Base-by-base conservation (phyloP, 2,797 vertebrate species). In the Thripadectes ignobilis region DNA sequence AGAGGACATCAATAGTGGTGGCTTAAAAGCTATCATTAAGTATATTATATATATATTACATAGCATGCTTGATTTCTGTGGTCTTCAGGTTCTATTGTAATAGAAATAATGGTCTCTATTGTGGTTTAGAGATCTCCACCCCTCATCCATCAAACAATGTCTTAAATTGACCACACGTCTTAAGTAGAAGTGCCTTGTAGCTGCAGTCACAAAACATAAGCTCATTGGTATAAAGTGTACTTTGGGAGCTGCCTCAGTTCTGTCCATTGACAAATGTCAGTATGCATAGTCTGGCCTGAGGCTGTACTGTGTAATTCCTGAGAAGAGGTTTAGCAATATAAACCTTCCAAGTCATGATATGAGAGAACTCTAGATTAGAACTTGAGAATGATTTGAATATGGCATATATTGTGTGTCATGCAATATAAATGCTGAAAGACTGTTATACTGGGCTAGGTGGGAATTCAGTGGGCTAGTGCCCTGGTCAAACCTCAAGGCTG, bases 121-220 rank as follows among this genome's bases (percentile, higher is more conserved):
- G 32, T 1, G 1, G 26, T 49, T 34, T 92, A 24, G 32, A 82
- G 15, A 27, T 63, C 29, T 92, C 30, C 2, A 26, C 10, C 10
- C 3, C 15, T 36, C 12, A 14, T 73, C 41, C 15, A 21, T 9
- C 20, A 3, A 54, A 22, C 3, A 3, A 2, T 27, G 3, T 14
- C 14, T 77, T 85, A 27, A 79, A 52, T 38, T 52, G 21, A 29
- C 14, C 6, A 27, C 11, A 10, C 0, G 2, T 41, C 22, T 45
- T 67, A 9, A 1, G 0, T 59, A 10, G 1, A 8, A 46, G 7
- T 66, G 91, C 13, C 18, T 76, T 52, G 29, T 59, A 69, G 7
- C 6, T 73, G 46, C 34, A 62, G 20, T 62, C 55, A 29, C 34
- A 75, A 68, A 79, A 13, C 4, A 14, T 29, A 2, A 82, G 17